Evolutionary conservation across 2,797 vertebrate species (phyloP).

Genomic region (Gorsachius magnificus): DNA sequence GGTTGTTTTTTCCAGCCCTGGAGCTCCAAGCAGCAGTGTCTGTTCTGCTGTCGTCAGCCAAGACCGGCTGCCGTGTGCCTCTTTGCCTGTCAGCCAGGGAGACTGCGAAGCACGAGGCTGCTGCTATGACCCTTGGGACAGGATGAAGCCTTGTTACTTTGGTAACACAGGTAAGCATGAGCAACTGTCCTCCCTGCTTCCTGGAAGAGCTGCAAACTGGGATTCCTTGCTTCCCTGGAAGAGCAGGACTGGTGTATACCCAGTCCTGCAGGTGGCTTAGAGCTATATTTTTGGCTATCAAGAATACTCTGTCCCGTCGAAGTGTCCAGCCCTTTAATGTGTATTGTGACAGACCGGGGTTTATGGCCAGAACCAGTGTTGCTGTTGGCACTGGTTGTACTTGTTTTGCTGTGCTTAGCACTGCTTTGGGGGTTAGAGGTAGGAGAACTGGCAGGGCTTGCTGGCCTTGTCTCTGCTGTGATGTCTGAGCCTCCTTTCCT

Average conservation of each 20-base stretch:
- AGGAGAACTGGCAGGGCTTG: neutral
- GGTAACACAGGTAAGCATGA: slow-evolving; percentile 63
- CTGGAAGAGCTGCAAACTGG: neutral
- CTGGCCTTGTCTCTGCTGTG: neutral
- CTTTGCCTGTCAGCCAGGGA: neutral
- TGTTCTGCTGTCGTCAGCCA: slow-evolving; percentile 7
- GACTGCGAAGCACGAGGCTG: slow-evolving; percentile 51
- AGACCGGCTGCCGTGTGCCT: slow-evolving; percentile 37
- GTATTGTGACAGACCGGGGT: neutral
- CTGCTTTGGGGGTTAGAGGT: neutral
- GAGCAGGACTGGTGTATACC: neutral
- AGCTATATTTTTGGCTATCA: neutral
- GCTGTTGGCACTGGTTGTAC: neutral
- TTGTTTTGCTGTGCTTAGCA: neutral
- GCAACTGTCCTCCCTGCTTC: neutral
- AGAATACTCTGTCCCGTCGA: neutral
- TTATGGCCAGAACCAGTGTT: neutral
- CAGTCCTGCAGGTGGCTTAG: neutral
- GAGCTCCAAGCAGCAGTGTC: neutral
- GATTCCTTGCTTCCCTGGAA: neutral
- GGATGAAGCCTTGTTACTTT: slow-evolving; percentile 63
- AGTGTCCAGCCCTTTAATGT: neutral
- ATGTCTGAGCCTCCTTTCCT: neutral
- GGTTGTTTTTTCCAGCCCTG: slow-evolving; percentile 8
- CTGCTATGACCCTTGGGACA: slow-evolving; percentile 43